Evolutionary conservation across 2,113 vertebrate species (phyloP).

Genomic region (Atrichornis clamosus): DNA sequence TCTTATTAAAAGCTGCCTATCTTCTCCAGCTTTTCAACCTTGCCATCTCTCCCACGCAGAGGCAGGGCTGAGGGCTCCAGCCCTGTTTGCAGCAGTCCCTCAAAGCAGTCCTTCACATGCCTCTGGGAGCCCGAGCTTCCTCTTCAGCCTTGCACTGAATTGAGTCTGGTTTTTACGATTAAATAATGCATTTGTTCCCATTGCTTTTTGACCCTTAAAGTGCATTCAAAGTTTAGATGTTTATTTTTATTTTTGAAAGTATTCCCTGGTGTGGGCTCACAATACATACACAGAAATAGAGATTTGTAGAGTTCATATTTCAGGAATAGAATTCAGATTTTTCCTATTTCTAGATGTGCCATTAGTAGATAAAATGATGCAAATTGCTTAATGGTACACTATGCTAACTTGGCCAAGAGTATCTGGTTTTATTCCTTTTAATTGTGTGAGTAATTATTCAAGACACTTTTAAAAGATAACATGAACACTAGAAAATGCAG

Average conservation of each 20-base stretch:
- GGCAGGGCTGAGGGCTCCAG: not conserved
- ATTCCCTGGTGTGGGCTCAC: not conserved
- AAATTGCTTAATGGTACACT: not conserved
- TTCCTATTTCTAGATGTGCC: not conserved
- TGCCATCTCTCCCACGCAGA: not conserved
- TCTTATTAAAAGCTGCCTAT: not conserved
- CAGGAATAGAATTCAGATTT: conserved; percentile 1
- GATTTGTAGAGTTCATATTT: not conserved
- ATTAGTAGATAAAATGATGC: not conserved
- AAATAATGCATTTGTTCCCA: not conserved
- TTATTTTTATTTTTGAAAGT: conserved; percentile 22
- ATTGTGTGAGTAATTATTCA: not conserved
- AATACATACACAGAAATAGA: not conserved
- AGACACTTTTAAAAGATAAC: not conserved
- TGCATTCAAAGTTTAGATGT: not conserved
- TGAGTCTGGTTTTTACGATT: not conserved
- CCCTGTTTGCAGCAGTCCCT: not conserved
- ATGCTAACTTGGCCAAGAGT: not conserved
- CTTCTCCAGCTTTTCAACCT: not conserved
- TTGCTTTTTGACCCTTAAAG: conserved; percentile 36
- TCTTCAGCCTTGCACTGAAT: not conserved
- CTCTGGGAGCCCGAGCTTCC: conserved; percentile 12
- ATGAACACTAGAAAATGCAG: not conserved
- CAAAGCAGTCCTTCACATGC: not conserved
- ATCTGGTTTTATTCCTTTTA: not conserved